Conservation (phyloP, 2,113 vertebrate species). For the Tor tambroides region DNA sequence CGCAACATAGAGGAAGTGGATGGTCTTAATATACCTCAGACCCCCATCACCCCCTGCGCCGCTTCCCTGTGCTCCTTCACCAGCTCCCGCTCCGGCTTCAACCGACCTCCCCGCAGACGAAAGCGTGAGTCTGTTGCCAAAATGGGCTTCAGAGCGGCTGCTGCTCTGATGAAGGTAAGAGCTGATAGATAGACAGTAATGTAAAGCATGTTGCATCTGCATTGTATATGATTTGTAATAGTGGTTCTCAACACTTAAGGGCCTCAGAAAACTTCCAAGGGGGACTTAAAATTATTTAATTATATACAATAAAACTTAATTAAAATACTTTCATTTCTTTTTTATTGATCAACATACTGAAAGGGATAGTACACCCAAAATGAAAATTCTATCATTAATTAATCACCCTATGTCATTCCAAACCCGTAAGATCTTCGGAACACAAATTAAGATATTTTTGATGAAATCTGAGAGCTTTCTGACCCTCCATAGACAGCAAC, state of each 20-base stretch:
- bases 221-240: not conserved
- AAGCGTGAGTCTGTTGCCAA: conserved; percentile 97
- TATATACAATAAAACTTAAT: too few species aligned
- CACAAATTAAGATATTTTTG: too few species aligned
- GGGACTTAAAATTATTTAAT: not conserved
- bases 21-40: conserved; percentile 87
- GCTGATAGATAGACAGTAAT: not conserved
- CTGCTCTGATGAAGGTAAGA: conserved; percentile 88
- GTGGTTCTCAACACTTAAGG: not conserved
- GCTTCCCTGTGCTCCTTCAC: conserved; percentile 95
- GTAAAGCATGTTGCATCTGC: not conserved
- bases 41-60: conserved; percentile 89
- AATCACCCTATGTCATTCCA: too few species aligned
- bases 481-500: too few species aligned
- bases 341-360: too few species aligned
- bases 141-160: conserved; percentile 96
- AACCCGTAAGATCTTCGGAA: too few species aligned
- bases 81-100: conserved; percentile 95
- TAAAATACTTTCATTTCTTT: too few species aligned
- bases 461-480: too few species aligned
- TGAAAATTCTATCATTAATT: too few species aligned
- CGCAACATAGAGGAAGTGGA: conserved; percentile 90
- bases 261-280: not conserved
- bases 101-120: conserved; percentile 85
- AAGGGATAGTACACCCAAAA: too few species aligned